Evolutionary conservation across 1,140 invertebrate genomes (phyloP), one percentile per base, ranked within the genome.

Genomic region (Sycophila sp.): DNA sequence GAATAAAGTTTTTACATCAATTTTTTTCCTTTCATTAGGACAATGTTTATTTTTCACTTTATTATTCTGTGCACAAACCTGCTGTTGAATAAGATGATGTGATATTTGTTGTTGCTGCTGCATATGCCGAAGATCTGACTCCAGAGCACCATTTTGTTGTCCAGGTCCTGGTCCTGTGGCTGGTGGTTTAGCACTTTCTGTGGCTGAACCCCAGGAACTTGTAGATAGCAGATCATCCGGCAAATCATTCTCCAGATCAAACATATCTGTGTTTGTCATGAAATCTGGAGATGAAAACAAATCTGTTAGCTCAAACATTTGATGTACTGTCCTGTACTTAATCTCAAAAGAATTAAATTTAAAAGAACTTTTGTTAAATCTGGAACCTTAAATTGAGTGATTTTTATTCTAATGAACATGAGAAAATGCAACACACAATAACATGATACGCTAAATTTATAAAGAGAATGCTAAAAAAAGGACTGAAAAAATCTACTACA

Each of bases 221-320:
- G 90, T 89, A 15, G 89, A 89, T 79, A 96, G 93, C 59, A 98
- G 87, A 86, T 97, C 96, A 88, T 97, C 95, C 36, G 96, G 96
- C 70, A 98, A 90, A 85, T 96, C 94, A 87, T 96, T 95, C 87
- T 96, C 94, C 83, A 96, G 88, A 87, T 94, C 92, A 83, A 94
- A 94, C 90, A 94, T 92, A 81, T 94, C 92, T 79, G 91, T 89
- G 86, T 92, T 93, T 69, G 92, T 91, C 82, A 94, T 85, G 76
- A 83, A 86, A 85, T 86, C 85, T 86, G 67, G 75, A 73, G 75
- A 81, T 65, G 59, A 71, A 78, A 38, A 75, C 26, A n/a, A 4
- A n/a, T 11, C 4, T 40, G 13, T 59, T 68, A 68, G 11, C 24
- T 15, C 19, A 45, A 3, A 45, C 6, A 59, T 49, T 4, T 34